Conservation (phyloP, 2,113 vertebrate genomes). For the Carassius carassius region DNA sequence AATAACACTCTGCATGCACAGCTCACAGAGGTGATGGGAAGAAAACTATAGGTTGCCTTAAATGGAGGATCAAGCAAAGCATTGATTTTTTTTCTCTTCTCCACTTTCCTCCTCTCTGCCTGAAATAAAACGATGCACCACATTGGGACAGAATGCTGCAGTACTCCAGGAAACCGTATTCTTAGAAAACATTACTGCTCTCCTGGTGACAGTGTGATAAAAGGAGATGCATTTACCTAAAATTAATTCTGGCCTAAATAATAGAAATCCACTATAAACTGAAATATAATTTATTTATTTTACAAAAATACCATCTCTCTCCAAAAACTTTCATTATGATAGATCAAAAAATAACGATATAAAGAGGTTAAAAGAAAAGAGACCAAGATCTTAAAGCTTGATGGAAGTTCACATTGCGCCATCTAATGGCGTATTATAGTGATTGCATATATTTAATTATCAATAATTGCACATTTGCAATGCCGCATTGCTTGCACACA, state of each 20-base stretch:
- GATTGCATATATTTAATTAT: slow-evolving; percentile 27
- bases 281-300: background rate
- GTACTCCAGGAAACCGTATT: background rate
- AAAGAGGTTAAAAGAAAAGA: background rate
- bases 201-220: background rate
- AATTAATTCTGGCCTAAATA: slow-evolving; percentile 11
- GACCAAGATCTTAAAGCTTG: background rate
- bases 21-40: background rate
- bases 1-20: background rate
- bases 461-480: background rate
- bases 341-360: background rate
- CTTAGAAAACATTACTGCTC: background rate
- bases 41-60: slow-evolving; percentile 8
- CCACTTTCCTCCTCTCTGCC: background rate
- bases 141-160: background rate
- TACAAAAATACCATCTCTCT: background rate
- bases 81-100: slow-evolving; percentile 35
- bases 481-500: background rate
- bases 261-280: background rate
- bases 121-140: slow-evolving; percentile 43
- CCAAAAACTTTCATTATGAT: background rate
- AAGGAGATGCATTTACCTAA: background rate
- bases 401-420: slow-evolving; percentile 35
- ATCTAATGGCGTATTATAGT: slow-evolving; percentile 31
- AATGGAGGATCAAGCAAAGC: background rate